A percentile compares a stretch with the other conserved stretches of the same genome.
phyloP scores from a whole-genome alignment of 37 sponge, comb jelly and placozoan genomes.

The Corticium candelabrum region DNA sequence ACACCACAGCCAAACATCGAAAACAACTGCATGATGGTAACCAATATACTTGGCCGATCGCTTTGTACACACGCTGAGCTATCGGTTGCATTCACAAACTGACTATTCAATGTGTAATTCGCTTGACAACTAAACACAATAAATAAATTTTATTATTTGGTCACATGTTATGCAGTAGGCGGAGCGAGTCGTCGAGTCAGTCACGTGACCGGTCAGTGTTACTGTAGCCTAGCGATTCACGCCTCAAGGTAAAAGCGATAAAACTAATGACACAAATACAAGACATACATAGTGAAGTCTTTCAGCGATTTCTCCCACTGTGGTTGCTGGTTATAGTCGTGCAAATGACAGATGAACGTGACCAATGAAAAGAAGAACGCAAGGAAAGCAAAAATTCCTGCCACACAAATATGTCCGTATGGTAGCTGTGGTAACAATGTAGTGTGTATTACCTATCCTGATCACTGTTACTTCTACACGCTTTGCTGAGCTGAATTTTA shows the following conservation, averaged over 20 bases:
- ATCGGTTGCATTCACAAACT: too few relatives aligned
- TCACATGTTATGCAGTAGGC: too few relatives aligned
- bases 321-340: neutral
- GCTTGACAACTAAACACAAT: too few relatives aligned
- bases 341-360: neutral
- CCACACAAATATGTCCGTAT: neutral
- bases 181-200: too few relatives aligned
- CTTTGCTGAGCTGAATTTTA: too few relatives aligned
- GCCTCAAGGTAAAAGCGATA: neutral
- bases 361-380: neutral
- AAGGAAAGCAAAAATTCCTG: neutral
- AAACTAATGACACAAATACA: neutral
- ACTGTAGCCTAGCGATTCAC: neutral
- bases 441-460: neutral
- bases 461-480: neutral
- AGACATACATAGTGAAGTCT: neutral
- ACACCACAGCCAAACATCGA: neutral
- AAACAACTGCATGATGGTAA: neutral
- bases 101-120: too few relatives aligned
- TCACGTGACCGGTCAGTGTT: too few relatives aligned
- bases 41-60: neutral
- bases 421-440: neutral
- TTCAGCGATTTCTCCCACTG: constrained; percentile 3
- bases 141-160: too few relatives aligned
- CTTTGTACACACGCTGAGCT: too few relatives aligned